Percentiles rank a stretch among this genome's conserved stretches.
Evolutionary conservation across 2,888 invertebrate genomes (phyloP).

Genomic region (Loripinus fragilis): DNA sequence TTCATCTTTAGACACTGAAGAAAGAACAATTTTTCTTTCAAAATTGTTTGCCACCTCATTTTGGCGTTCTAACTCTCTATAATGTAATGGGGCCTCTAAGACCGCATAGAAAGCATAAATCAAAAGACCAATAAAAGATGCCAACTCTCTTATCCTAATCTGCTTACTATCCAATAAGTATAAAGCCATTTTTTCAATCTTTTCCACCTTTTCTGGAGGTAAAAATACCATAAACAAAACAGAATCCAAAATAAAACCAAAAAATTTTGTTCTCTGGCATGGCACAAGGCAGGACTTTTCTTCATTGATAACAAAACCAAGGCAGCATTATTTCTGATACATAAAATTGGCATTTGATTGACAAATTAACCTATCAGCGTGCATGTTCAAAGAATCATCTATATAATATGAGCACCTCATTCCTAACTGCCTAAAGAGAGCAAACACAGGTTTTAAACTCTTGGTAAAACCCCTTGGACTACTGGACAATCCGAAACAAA

Average conservation of each 20-base stretch:
- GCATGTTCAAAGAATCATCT: constrained; percentile 51
- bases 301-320: constrained; percentile 41
- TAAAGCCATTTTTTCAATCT: constrained; percentile 19
- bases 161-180: background rate
- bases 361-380: constrained; percentile 18
- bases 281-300: constrained; percentile 35
- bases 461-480: constrained; percentile 52
- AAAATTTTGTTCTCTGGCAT: constrained; percentile 34
- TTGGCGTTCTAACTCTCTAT: constrained; percentile 32
- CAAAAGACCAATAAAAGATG: constrained; percentile 32
- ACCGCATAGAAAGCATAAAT: constrained; percentile 29
- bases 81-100: constrained; percentile 43
- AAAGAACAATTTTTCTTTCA: constrained; percentile 6
- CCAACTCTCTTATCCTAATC: constrained; percentile 26
- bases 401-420: constrained; percentile 49
- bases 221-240: constrained; percentile 42
- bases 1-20: background rate
- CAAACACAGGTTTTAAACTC: constrained; percentile 50
- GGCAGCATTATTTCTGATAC: constrained; percentile 24
- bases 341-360: constrained; percentile 23
- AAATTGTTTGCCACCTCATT: constrained; percentile 22
- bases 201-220: constrained; percentile 35
- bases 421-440: constrained; percentile 29
- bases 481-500: constrained; percentile 38
- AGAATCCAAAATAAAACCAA: too few relatives aligned